These are phyloP conservation scores for Pagetopsis macropterus DNA, from an alignment of 2,797 vertebrate species.

Conservation along the genomic window DNA sequence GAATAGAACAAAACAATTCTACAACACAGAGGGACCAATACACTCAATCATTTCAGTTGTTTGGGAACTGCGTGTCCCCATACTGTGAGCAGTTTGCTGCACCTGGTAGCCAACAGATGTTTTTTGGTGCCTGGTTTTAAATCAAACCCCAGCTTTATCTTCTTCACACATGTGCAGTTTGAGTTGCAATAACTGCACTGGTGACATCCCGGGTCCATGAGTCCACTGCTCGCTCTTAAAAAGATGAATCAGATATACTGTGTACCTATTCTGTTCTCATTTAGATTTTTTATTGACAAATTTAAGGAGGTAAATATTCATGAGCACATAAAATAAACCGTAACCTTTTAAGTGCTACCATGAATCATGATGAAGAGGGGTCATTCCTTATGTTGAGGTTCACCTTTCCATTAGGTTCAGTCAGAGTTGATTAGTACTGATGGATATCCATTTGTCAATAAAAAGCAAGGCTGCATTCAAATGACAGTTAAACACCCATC, in stretches of 20 bases:
- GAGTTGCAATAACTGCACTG: constrained; percentile 44
- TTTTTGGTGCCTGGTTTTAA: constrained; percentile 51
- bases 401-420: constrained; percentile 24
- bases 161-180: constrained; percentile 58
- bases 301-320: not conserved
- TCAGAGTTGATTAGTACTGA: constrained; percentile 55
- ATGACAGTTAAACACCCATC: constrained; percentile 40
- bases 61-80: constrained; percentile 23
- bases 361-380: constrained; percentile 7
- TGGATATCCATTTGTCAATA: constrained; percentile 59
- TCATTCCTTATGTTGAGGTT: not conserved
- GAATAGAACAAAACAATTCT: not conserved
- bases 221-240: constrained; percentile 10
- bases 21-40: constrained; percentile 21
- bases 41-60: constrained; percentile 52
- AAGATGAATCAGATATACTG: not conserved
- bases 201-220: constrained; percentile 25
- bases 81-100: constrained; percentile 22
- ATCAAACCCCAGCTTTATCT: constrained; percentile 62
- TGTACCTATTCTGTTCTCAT: not conserved
- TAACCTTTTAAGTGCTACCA: not conserved
- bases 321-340: not conserved
- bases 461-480: constrained; percentile 46
- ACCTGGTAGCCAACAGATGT: constrained; percentile 50
- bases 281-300: not conserved